Base-by-base conservation (phyloP, 1,140 invertebrate species). In the Aphelenchoides fujianensis region DNA sequence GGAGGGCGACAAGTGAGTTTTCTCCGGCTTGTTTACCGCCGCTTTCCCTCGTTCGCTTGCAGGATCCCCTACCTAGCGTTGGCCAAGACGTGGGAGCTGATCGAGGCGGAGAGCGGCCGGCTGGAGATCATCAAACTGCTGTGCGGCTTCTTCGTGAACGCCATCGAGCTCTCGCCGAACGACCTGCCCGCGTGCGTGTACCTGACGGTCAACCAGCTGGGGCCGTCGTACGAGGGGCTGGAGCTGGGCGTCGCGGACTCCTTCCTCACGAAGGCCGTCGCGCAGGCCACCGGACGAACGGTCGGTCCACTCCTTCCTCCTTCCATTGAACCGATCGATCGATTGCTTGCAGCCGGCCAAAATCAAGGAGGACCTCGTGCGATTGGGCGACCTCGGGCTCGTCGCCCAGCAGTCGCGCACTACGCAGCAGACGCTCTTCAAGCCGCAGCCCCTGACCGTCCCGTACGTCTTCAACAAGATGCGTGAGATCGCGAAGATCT, bases 61-160 rank as follows among this genome's bases (percentile, higher is more conserved):
- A 93, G 91, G 75, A 91, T 95, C 36, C 95, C 96, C 0, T 98
- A 98, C 84, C 85, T 95, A 41, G 95, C 95, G 0, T 84, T 98
- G 31, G 90, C 94, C 0, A 90, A 89, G 82, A 98, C 95, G 0
- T 88, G 98, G 76, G 91, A 96, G 85, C 86, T 89, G 3, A 97
- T 98, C 63, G 95, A 98, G 87, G 90, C 89, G 12, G 92, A 91
- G 0, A 92, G 91, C 62, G 91, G 91, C 0, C 78, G 95, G 36
- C 87, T 98, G 55, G 95, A 95, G 86, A 98, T 94, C 79, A 90
- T 98, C 27, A 62, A 48, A 23, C 94, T 94, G 71, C 82, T 98
- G 23, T 89, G 91, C 57, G 98, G 98, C 85, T 98, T 92, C 84
- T 92, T 97, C 41, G 57, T 69, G 0, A 64, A 72, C 41, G 82